Base-by-base conservation (phyloP, 2,113 vertebrate species). In the human region DNA sequence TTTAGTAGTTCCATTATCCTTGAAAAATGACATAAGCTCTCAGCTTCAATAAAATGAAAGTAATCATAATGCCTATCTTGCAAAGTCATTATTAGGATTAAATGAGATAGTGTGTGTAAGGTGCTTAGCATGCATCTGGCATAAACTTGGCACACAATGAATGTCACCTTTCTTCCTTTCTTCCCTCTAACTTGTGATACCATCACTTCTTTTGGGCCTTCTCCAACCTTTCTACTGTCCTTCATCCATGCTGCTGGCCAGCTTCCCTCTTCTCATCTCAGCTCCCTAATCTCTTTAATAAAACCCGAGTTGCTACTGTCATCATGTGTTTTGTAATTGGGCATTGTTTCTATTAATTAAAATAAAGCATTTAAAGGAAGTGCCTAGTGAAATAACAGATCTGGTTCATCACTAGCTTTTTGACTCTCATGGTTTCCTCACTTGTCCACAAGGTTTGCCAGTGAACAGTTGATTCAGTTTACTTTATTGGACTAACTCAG, bases 401-500 rank as follows among this genome's bases (percentile, higher is more conserved):
- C 20, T 2, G 0, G 2, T 76, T 93, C 81, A 76, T 59, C 12
- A 64, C 23, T 2, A 66, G 18, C 30, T 78, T 89, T 93, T 83
- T 59, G 9, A 52, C 6, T 45, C 61, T 75, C 76, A 75, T 30
- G 68, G 45, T 87, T 88, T 61, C 82, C 48, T 27, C 32, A 40
- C 45, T 88, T 61, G 32, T 50, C 86, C 76, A 66, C 72, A 79
- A 78, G 92, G 72, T 79, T 92, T 70, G 32, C 35, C 55, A 10
- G 32, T 52, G 68, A 96, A 87, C 50, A 59, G 88, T 93, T 93
- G 68, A 87, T 76, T 90, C 79, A 38, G 93, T 96, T 83, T 80
- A 38, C 79, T 96, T 86, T 79, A 93, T 86, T 91, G 85, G 73
- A 89, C 84, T 90, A 75, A 82, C 55, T 84, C 87, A 84, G 66